phyloP scores from a whole-genome alignment of 2,888 invertebrate species.

The Campaea margaritaria region DNA sequence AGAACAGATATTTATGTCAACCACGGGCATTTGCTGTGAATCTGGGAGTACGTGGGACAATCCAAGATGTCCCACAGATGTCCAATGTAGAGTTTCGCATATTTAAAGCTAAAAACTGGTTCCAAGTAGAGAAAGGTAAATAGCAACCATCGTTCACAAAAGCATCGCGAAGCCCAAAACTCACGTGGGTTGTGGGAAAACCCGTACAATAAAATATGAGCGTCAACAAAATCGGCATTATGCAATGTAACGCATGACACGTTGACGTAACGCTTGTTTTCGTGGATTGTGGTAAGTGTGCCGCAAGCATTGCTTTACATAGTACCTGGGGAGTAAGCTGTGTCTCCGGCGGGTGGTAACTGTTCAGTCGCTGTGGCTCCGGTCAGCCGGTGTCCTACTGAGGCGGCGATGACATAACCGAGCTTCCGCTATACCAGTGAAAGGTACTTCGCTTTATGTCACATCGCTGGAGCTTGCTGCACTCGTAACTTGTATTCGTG shows the following conservation, averaged over 20 bases:
- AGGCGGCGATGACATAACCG: conserved; percentile 73
- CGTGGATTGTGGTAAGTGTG: conserved; percentile 81
- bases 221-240: conserved; percentile 65
- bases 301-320: conserved; percentile 48
- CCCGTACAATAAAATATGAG: conserved; percentile 45
- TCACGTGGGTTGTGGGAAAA: conserved; percentile 43
- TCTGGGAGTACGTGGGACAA: no score
- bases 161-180: conserved; percentile 32
- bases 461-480: conserved; percentile 51
- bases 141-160: neutral
- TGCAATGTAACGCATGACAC: conserved; percentile 72
- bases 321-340: conserved; percentile 20
- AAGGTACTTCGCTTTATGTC: conserved; percentile 54
- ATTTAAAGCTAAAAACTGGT: no score
- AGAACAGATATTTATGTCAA: no score
- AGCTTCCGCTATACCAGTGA: conserved; percentile 77
- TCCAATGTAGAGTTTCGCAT: no score
- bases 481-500: conserved; percentile 31
- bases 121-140: neutral
- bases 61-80: no score
- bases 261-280: conserved; percentile 81
- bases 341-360: conserved; percentile 3
- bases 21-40: no score
- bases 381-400: conserved; percentile 81
- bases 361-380: conserved; percentile 36